Evolutionary conservation across 2,113 vertebrate species (phyloP).

Genomic region (Nanger granti): DNA sequence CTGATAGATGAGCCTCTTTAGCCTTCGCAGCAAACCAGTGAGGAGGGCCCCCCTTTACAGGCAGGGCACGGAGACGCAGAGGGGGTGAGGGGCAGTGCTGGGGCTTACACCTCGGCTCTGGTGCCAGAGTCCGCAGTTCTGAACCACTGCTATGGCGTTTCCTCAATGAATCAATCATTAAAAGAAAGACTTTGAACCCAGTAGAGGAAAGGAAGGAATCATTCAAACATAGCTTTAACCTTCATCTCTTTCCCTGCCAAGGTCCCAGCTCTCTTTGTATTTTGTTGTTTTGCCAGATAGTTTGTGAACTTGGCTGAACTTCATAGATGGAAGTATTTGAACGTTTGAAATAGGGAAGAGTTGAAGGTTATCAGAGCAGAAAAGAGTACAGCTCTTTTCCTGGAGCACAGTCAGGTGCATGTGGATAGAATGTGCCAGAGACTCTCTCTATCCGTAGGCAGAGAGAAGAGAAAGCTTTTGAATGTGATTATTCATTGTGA

Average conservation of each 20-base stretch:
- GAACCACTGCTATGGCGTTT: neutral
- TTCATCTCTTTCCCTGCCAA: slow-evolving; percentile 48
- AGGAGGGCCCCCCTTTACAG: neutral
- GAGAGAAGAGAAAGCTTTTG: neutral
- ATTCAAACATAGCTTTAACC: slow-evolving; percentile 47
- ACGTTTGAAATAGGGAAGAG: slow-evolving; percentile 48
- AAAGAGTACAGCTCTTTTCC: neutral
- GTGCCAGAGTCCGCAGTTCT: neutral
- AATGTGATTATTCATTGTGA: slow-evolving; percentile 44
- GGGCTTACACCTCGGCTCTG: neutral
- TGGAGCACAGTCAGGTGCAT: neutral
- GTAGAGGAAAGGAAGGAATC: slow-evolving; percentile 34
- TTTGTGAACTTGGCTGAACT: slow-evolving; percentile 60
- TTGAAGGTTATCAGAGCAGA: slow-evolving; percentile 55
- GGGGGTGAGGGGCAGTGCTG: neutral
- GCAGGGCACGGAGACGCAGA: neutral
- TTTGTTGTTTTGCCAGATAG: slow-evolving; percentile 55
- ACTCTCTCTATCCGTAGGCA: neutral
- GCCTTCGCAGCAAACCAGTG: neutral
- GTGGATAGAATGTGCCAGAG: neutral
- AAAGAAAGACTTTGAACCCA: slow-evolving; percentile 53
- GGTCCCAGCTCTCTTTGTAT: slow-evolving; percentile 38
- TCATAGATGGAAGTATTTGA: slow-evolving; percentile 45
- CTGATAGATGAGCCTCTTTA: neutral
- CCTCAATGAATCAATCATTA: neutral